phyloP scores from a whole-genome alignment of 2,113 vertebrate genomes.

The Stomatorhinus ivindoensis region DNA sequence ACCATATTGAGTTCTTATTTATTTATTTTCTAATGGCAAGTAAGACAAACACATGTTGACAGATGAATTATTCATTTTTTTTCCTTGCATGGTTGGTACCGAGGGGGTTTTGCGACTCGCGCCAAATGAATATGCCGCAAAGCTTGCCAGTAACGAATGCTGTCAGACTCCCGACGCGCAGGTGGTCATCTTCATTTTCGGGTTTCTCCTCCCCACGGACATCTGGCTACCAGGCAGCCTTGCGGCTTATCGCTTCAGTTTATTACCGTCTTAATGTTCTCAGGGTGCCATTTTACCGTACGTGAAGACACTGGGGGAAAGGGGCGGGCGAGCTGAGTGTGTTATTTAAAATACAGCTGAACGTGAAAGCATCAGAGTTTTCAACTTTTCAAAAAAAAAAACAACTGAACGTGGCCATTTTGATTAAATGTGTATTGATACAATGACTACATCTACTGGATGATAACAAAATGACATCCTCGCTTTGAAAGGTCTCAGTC shows the following conservation, averaged over 20 bases:
- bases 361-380: not conserved
- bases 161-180: not conserved
- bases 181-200: conserved; percentile 3
- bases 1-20: conserved; percentile 12
- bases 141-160: not conserved
- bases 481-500: not conserved
- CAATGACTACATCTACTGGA: conserved; percentile 14
- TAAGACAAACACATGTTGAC: conserved; percentile 8
- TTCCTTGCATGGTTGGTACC: not conserved
- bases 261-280: not conserved
- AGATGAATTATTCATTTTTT: conserved; percentile 15
- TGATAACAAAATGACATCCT: not conserved
- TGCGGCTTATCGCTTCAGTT: not conserved
- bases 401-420: not conserved
- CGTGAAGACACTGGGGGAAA: not conserved
- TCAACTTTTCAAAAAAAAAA: not conserved
- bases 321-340: not conserved
- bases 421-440: not conserved
- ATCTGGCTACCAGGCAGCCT: not conserved
- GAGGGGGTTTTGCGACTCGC: not conserved
- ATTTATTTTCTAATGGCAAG: conserved; percentile 10
- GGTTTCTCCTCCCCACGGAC: not conserved
- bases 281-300: not conserved
- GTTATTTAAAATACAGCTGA: not conserved
- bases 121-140: not conserved